Conservation (phyloP, 2,888 invertebrate species). For the Aspidiotus rigidus region DNA sequence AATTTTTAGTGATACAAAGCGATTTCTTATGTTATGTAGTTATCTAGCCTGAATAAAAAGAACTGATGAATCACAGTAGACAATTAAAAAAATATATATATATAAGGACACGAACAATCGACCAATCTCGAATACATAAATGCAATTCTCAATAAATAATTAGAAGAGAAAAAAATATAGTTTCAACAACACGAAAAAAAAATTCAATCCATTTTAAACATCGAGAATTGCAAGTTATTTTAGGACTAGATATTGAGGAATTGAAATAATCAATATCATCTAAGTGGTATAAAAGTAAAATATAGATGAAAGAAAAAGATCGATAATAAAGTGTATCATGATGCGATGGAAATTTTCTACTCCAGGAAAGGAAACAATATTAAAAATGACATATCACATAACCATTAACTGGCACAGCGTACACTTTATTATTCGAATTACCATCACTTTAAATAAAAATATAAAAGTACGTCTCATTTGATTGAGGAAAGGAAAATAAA, state of each 20-base stretch:
- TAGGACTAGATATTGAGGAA: slow-evolving; percentile 32
- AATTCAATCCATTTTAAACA: slow-evolving; percentile 13
- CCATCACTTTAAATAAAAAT: background rate
- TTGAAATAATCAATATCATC: slow-evolving; percentile 32
- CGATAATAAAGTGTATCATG: slow-evolving; percentile 30
- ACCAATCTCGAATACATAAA: slow-evolving; percentile 17
- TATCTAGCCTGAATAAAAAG: too few species aligned
- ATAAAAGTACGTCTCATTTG: slow-evolving; percentile 9
- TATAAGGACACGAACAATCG: background rate
- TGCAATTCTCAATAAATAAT: slow-evolving; percentile 28
- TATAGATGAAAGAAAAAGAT: slow-evolving; percentile 19
- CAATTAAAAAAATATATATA: too few species aligned
- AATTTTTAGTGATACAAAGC: too few species aligned
- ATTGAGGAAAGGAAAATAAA: slow-evolving; percentile 1
- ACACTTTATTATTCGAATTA: slow-evolving; percentile 26
- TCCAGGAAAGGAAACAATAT: background rate
- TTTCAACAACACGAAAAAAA: slow-evolving; percentile 3
- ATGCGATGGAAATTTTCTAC: slow-evolving; percentile 11
- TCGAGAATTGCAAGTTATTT: slow-evolving; percentile 28
- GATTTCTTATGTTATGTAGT: too few species aligned
- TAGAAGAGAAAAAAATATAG: slow-evolving; percentile 7
- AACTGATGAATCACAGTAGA: too few species aligned
- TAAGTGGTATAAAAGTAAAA: slow-evolving; percentile 29
- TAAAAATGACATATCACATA: slow-evolving; percentile 25
- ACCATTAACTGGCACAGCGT: slow-evolving; percentile 14